These are phyloP conservation scores for Lampris megalopsis DNA, from an alignment of 2,113 vertebrate genomes.

Conservation along the genomic window DNA sequence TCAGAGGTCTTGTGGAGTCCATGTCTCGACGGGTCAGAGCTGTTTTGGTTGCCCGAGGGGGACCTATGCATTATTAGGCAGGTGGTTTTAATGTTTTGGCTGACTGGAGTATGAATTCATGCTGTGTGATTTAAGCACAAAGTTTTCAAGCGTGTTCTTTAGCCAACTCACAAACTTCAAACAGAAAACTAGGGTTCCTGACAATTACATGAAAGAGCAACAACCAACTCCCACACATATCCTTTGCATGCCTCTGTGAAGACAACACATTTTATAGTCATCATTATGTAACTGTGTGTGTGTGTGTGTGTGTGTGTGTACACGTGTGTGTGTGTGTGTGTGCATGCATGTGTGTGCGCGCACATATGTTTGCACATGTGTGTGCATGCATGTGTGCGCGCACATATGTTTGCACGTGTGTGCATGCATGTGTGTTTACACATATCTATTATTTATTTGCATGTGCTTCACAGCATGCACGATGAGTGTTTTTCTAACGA, in stretches of 20 bases:
- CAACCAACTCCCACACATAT: conserved; percentile 30
- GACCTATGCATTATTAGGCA: too few species aligned
- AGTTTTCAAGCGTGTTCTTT: background rate
- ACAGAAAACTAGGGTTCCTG: conserved; percentile 10
- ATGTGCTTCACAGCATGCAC: background rate
- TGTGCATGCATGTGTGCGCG: background rate
- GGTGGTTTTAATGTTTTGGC: too few species aligned
- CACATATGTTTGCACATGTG: background rate
- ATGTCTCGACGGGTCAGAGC: too few species aligned
- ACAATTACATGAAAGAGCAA: conserved; percentile 37
- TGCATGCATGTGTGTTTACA: background rate
- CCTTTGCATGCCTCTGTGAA: conserved; percentile 15
- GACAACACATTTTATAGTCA: conserved; percentile 28
- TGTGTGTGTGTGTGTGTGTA: conserved; percentile 11
- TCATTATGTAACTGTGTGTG: conserved; percentile 50
- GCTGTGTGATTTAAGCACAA: background rate
- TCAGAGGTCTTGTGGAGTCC: too few species aligned
- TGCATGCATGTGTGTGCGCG: background rate
- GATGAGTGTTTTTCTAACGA: conserved; percentile 18
- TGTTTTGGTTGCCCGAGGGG: too few species aligned
- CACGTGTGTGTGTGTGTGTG: background rate
- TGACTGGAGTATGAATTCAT: too few species aligned
- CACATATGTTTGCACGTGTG: background rate
- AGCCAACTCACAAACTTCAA: background rate
- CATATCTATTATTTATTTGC: conserved; percentile 9